Evolutionary conservation across 37 sponge, comb jelly and placozoan genomes (phyloP), one percentile per base, ranked within the genome.

Genomic region (Mnemiopsis leidyi): DNA sequence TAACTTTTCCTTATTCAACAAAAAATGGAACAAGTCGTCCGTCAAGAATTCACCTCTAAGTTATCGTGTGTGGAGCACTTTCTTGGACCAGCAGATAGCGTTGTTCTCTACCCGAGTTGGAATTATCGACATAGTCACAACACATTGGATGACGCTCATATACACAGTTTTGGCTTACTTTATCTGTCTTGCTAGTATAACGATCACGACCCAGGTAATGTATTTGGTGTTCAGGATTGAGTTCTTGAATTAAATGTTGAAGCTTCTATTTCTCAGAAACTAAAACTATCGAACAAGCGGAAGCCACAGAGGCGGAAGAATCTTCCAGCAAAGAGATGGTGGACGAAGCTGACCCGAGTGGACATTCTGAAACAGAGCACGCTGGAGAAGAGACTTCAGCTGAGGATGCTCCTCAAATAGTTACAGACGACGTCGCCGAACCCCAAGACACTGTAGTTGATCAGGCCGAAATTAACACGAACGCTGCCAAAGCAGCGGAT

Each of bases 241-340:
- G 61, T 26, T 34, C 79, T 77, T 34, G 36, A 77, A 69, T 32
- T 34, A 77, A 34, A 77, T 32, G 79, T 77, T 77, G 79, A 77
- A 77, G 79, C 32, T 77, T 34, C 20, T 77, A 77, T 77, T 77
- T 77, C 79, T 77, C 79, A 77, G 79, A 77, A 77, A 77, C 79
- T 77, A 77, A 77, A 77, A 34, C 79, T 77, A 32, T 77, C 36
- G 79, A 77, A 34, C 32, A 77, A 26, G 79, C 30, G 20, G 34
- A 16, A 28, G 75, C 75, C 75, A 5, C 7, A 71, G 75, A 71
- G 20, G 7, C 26, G 75, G 30, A n/a, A 13, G 61, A 48, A 48
- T 13, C 61, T 48, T 13, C 61, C 13, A 48, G 13, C 9, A 13
- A 48, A 48, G 61, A 48, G 13, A 48, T 48, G 61, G 61, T 48